phyloP scores from a whole-genome alignment of 2,113 vertebrate genomes.

The Eudyptes chrysolophus region DNA sequence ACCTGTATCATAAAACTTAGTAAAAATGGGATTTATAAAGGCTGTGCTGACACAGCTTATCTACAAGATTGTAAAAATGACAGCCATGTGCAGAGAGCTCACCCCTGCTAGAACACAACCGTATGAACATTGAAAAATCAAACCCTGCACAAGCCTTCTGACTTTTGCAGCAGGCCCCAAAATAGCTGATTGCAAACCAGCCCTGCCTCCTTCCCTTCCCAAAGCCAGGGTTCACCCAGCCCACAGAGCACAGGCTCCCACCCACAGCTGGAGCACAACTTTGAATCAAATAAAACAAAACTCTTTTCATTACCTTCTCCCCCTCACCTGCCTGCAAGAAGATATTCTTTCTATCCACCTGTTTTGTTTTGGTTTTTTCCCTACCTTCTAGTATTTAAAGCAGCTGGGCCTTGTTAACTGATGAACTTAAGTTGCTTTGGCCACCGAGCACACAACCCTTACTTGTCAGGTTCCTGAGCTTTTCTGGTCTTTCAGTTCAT shows the following conservation, averaged over 20 bases:
- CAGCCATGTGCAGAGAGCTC: neutral
- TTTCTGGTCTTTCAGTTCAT: neutral
- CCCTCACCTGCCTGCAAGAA: neutral
- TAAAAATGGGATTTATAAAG: conserved; percentile 14
- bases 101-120: neutral
- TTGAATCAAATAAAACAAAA: neutral
- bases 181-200: neutral
- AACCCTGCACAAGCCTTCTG: neutral
- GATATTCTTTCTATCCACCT: neutral
- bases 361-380: no score
- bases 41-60: conserved; percentile 13
- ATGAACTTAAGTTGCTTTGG: neutral
- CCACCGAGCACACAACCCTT: accelerated
- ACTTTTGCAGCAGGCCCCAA: neutral
- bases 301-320: neutral
- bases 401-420: neutral
- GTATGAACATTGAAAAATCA: neutral
- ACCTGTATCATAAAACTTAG: conserved; percentile 1
- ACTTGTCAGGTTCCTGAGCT: neutral
- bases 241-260: neutral
- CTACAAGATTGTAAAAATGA: neutral
- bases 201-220: neutral
- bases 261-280: neutral
- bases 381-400: neutral
- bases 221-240: neutral